Percentiles rank a stretch among this genome's conserved stretches.
Conservation (phyloP, 1,140 invertebrate genomes). For the Probaryconus sp. region DNA sequence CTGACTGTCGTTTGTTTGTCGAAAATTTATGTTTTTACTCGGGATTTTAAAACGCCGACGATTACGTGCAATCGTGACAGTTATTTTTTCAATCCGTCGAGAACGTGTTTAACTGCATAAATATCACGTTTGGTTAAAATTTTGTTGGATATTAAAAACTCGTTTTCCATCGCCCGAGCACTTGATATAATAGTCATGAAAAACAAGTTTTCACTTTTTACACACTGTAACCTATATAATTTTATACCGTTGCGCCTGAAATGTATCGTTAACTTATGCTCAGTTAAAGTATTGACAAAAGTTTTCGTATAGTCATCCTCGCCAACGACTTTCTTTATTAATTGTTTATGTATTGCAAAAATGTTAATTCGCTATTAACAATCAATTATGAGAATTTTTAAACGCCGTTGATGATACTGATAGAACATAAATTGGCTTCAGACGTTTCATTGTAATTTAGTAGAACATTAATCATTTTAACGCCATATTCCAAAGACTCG, state of each 20-base stretch:
- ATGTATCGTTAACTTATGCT: constrained; percentile 16
- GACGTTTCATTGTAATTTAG: too few species aligned
- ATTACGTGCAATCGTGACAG: constrained; percentile 8
- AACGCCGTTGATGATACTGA: too few species aligned
- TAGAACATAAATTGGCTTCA: too few species aligned
- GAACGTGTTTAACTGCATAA: constrained; percentile 29
- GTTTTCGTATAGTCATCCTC: not conserved
- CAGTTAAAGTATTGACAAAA: constrained; percentile 2
- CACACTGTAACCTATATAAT: constrained; percentile 41
- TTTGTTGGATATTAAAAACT: constrained; percentile 33
- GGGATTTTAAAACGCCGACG: constrained; percentile 13
- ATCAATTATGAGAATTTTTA: too few species aligned
- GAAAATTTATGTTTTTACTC: constrained; percentile 11
- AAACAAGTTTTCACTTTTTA: constrained; percentile 57
- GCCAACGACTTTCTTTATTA: not conserved
- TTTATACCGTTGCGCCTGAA: constrained; percentile 31
- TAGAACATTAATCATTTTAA: too few species aligned
- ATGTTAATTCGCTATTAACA: constrained; percentile 1
- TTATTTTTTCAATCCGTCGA: constrained; percentile 15
- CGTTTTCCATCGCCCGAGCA: constrained; percentile 22
- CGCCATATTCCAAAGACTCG: too few species aligned
- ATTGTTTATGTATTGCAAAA: constrained; percentile 1
- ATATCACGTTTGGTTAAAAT: not conserved
- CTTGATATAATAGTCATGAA: constrained; percentile 11
- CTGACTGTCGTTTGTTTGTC: not conserved